Base-by-base conservation (phyloP, 2,888 invertebrate species). In the Tipula confusa region DNA sequence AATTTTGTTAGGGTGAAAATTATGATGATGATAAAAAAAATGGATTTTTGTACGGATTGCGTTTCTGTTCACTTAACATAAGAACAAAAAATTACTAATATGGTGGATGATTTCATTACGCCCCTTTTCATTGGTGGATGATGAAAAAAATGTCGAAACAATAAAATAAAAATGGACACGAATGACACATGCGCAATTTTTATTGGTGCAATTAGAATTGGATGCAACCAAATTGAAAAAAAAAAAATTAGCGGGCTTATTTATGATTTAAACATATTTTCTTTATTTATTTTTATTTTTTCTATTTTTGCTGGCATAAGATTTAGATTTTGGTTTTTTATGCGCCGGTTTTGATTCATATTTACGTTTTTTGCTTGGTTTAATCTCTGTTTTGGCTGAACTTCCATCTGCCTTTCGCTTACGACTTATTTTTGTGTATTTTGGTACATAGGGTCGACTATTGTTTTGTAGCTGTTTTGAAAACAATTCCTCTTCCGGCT, bases 401-500 rank as follows among this genome's bases (percentile, higher is more conserved):
- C 48, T 83, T 11, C 13, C 24, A 83, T 43, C 33, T 7, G 24
- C 31, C 29, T 83, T 83, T 9, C 83, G 43, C 7, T 83, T 83
- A 29, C 33, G 43, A 48, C 33, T 48, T 7, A 83, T n/a, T 83
- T 83, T 83, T 9, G 83, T 15, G 7, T 83, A 43, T 43, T 43
- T 43, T 9, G 83, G 43, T 15, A 43, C 33, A 6, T n/a, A 43
- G 1, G 28, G 83, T 0, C 83, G 83, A n/a, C 80, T 80, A 33
- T 33, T 31, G 11, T 82, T 29, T 11, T 31, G 29, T 29, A 5
- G 24, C 5, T 33, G 31, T 82, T 82, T 82, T 4, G 18, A 33
- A 33, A 33, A 83, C 31, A 84, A 38, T 18, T 94, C 96, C 91
- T 93, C 92, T 85, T 97, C 97, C 0, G 97, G 97, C 87, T 95